Conservation (phyloP, 2,888 invertebrate genomes). For the Punctoribates punctum region DNA sequence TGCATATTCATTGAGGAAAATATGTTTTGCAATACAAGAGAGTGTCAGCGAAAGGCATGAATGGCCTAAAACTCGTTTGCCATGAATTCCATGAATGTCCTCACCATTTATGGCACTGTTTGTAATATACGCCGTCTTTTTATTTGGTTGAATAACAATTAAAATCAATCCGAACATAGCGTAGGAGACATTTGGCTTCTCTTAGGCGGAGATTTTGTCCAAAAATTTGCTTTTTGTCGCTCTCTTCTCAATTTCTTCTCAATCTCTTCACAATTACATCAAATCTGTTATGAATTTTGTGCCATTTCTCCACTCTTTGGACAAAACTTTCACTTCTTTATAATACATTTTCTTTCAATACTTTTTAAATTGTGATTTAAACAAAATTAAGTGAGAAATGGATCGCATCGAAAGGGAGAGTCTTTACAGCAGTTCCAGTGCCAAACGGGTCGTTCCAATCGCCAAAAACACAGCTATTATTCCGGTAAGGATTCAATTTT, state of each 20-base stretch:
- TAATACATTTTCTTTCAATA: not conserved
- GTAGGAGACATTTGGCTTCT: slow-evolving; percentile 9
- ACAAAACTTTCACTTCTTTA: not conserved
- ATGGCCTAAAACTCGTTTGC: slow-evolving; percentile 37
- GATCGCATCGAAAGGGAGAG: not conserved
- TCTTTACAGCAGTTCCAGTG: not conserved
- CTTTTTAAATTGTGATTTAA: not conserved
- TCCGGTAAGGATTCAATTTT: not conserved
- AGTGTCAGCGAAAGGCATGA: slow-evolving; percentile 10
- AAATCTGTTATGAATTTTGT: not conserved
- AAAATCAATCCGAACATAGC: slow-evolving; percentile 24
- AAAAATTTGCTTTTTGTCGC: not conserved
- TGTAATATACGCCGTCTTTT: slow-evolving; percentile 37
- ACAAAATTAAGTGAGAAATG: not conserved
- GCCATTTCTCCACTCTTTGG: not conserved
- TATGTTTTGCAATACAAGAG: not conserved
- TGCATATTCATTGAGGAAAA: slow-evolving; percentile 18
- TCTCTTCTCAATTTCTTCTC: not conserved
- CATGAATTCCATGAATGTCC: slow-evolving; percentile 29
- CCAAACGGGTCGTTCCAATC: not conserved
- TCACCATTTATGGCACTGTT: slow-evolving; percentile 33
- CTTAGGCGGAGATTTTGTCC: not conserved
- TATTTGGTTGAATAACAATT: slow-evolving; percentile 29
- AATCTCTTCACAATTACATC: not conserved
- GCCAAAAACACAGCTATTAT: not conserved